Percentiles rank a stretch among this genome's conserved stretches.
Evolutionary conservation across 2,797 vertebrate species (phyloP).

Genomic region (Staurois parvus): DNA sequence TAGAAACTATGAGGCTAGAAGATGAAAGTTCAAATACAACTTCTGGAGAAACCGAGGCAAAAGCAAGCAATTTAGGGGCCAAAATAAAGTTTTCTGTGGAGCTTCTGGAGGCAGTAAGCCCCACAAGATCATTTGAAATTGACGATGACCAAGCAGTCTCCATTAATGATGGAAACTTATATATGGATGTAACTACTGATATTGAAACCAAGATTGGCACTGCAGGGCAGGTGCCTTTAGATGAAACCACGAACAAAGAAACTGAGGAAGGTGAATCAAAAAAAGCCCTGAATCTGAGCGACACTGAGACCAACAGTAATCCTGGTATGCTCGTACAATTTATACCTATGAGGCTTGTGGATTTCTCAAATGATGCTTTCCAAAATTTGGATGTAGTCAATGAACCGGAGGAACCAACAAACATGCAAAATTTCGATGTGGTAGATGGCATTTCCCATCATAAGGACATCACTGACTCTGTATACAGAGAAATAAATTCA

Average conservation of each 20-base stretch:
- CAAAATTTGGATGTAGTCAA: not conserved
- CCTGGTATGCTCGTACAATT: not conserved
- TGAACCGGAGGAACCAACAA: not conserved
- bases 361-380: not conserved
- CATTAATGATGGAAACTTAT: not conserved
- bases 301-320: not conserved
- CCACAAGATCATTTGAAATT: not conserved
- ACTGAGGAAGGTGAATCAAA: not conserved
- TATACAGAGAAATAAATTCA: not conserved
- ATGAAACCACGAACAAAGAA: not conserved
- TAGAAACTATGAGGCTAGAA: not conserved
- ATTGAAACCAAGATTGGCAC: not conserved
- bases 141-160: not conserved
- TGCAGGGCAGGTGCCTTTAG: not conserved
- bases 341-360: not conserved
- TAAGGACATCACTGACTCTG: not conserved
- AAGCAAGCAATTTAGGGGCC: not conserved
- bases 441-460: not conserved
- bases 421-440: not conserved
- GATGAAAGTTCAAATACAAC: not conserved
- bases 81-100: not conserved
- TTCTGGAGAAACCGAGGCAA: not conserved
- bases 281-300: not conserved
- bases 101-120: not conserved
- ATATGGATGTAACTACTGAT: not conserved